Conservation (phyloP, 2,888 invertebrate genomes). For the Mechanitis messenoides region DNA sequence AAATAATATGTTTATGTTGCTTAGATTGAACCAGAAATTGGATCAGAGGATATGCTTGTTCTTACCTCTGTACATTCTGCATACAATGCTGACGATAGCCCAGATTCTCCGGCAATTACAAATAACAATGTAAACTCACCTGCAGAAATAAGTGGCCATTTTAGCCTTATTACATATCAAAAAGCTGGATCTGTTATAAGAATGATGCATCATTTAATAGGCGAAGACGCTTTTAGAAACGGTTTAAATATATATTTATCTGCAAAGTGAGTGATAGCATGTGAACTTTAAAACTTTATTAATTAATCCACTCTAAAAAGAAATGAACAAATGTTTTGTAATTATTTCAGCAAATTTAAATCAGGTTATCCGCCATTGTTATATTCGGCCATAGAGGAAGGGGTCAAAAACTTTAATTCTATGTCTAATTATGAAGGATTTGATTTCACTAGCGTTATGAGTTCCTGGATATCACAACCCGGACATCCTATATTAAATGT, state of each 20-base stretch:
- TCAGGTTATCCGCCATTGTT: slow-evolving; percentile 70
- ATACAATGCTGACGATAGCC: slow-evolving; percentile 75
- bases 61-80: slow-evolving; percentile 80
- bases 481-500: slow-evolving; percentile 62
- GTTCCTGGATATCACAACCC: slow-evolving; percentile 59
- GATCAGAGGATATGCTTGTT: slow-evolving; percentile 79
- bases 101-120: slow-evolving; percentile 73
- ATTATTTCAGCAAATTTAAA: slow-evolving; percentile 47
- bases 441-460: slow-evolving; percentile 50
- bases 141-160: slow-evolving; percentile 78
- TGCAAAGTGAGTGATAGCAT: slow-evolving; percentile 61
- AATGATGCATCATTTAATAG: slow-evolving; percentile 69
- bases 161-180: slow-evolving; percentile 81
- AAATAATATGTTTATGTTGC: background rate
- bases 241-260: slow-evolving; percentile 57
- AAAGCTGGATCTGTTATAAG: slow-evolving; percentile 77
- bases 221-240: slow-evolving; percentile 49
- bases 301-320: background rate
- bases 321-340: background rate
- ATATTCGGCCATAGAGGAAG: slow-evolving; percentile 60
- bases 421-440: slow-evolving; percentile 45
- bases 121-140: slow-evolving; percentile 76
- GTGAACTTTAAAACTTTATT: too few relatives aligned
- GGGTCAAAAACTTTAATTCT: slow-evolving; percentile 44
- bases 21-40: slow-evolving; percentile 79